Base-by-base conservation (phyloP, 2,888 invertebrate genomes). In the Nemotelus pantherinus region DNA sequence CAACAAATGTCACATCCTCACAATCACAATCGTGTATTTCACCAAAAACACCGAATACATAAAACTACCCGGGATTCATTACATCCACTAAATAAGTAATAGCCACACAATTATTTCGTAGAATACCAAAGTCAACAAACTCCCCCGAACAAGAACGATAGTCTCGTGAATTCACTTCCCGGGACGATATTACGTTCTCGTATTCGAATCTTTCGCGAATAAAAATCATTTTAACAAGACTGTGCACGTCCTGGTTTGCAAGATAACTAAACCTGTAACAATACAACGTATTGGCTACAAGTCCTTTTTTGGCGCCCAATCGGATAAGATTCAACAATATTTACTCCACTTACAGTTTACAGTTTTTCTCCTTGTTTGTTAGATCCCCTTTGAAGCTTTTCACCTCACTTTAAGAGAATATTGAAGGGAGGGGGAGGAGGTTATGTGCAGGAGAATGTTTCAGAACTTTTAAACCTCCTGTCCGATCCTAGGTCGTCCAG, bases 231-330 rank as follows among this genome's bases (percentile, higher is more conserved):
- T 9, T 9, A 9, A 9, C 50, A 7, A 7, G 3, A 60, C 60
- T 41, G 7, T 4, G 25, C 60, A 43, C 53, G 53, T 53, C 70
- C 47, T 70, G n/a, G 50, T 70, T 39, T 55, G 55, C 9, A 70
- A 45, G 53, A n/a, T 55, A 55, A 70, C 70, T 70, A 53, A 70
- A 70, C 70, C 43, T 70, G 70, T 67, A 67, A 48, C 41, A 10
- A 44, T 44, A 45, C 55, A 43, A 43, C 41, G 41, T 53, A 41
- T 41, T 55, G 43, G 55, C 70, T 70, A 43, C 55, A 70, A 70
- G 50, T 70, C 55, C 70, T 43, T 70, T n/a, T 68, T 70, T 70
- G 70, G 70, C 70, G 70, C 70, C 70, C 43, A 70, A 70, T 45
- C 6, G 67, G 43, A 70, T 43, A 53, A 70, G 55, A 53, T 55